Conservation (phyloP, 2,888 invertebrate genomes). For the Sisyra nigra region DNA sequence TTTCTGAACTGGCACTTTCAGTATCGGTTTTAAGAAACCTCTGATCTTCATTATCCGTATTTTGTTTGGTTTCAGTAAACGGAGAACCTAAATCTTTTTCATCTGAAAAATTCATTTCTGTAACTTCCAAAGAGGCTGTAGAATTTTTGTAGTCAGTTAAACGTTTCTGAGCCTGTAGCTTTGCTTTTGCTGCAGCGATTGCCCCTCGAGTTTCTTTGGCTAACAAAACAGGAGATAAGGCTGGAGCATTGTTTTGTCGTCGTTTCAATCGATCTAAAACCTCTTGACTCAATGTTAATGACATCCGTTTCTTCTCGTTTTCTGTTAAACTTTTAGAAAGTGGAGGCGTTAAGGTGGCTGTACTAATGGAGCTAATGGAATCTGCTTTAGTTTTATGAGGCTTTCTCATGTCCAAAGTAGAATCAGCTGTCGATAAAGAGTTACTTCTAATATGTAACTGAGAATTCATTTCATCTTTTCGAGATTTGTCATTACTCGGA, state of each 20-base stretch:
- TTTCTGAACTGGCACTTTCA: constrained; percentile 56
- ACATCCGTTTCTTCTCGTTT: constrained; percentile 54
- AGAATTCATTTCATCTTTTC: constrained; percentile 22
- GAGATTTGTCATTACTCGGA: constrained; percentile 19
- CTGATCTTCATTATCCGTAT: constrained; percentile 15
- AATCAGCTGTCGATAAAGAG: constrained; percentile 30
- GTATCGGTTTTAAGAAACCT: constrained; percentile 37
- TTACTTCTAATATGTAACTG: constrained; percentile 39
- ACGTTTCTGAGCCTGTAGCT: constrained; percentile 19
- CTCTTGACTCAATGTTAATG: constrained; percentile 56
- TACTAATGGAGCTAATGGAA: constrained; percentile 35
- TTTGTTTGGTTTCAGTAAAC: constrained; percentile 1
- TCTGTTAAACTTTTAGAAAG: constrained; percentile 34
- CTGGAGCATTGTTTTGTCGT: constrained; percentile 18
- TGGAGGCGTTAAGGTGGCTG: constrained; percentile 32
- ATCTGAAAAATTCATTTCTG: constrained; percentile 16
- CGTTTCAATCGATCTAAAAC: constrained; percentile 45
- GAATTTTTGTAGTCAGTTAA: constrained; percentile 21
- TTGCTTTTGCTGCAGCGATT: constrained; percentile 36
- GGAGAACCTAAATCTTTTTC: constrained; percentile 16
- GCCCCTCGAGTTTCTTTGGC: constrained; percentile 45
- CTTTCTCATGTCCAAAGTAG: constrained; percentile 23
- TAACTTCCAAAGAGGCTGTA: constrained; percentile 24
- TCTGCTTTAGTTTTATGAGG: constrained; percentile 32
- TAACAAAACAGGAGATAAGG: constrained; percentile 23